Evolutionary conservation across 2,113 vertebrate species (phyloP), one percentile per base, ranked within the genome.

Genomic region (Dolichotis patagonum): DNA sequence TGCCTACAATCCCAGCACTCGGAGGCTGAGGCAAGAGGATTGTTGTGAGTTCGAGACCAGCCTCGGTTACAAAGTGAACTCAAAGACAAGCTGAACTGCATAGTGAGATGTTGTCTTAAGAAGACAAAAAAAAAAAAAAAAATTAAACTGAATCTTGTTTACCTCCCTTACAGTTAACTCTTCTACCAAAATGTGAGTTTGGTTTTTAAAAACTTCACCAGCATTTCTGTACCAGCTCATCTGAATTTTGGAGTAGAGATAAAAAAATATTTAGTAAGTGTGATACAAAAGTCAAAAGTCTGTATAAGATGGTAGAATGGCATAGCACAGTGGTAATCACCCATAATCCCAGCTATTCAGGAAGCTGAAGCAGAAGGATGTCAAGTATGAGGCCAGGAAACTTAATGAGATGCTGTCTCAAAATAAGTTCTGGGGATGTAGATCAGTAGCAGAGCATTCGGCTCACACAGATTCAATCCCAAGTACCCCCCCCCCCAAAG

Each of bases 201-300:
- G 32, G 77, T 73, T 78, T 88, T 63, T 90, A 20, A 73, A 87
- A 96, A 82, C 26, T 58, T 91, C 41, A 71, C 32, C 43, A 94
- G 56, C 46, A 94, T 56, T 93, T 93, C 43, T 96, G 92, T 7
- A 84, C 35, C n/a, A 41, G 32, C 80, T 90, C 49, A 97, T n/a
- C 28, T 91, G 41, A 92, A 92, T 89, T 67, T 67, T 91, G 84
- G 12, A 69, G 38, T 58, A 80, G 2, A 87, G 7, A 60, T 9
- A 67, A 16, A 85, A 85, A 35, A 80, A n/a, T 65, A 90, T 49
- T 90, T 94, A 94, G 30, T 43, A 90, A 90, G 58, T 17, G 12
- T n/a, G 49, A 49, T 56, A 56, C 11, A 65, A 89, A n/a, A 65
- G 82, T 19, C 43, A 30, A 69, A 1, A 82, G 52, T 85, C 69